Evolutionary conservation across 2,113 vertebrate species (phyloP).

Genomic region (Psephotus haematonotus): DNA sequence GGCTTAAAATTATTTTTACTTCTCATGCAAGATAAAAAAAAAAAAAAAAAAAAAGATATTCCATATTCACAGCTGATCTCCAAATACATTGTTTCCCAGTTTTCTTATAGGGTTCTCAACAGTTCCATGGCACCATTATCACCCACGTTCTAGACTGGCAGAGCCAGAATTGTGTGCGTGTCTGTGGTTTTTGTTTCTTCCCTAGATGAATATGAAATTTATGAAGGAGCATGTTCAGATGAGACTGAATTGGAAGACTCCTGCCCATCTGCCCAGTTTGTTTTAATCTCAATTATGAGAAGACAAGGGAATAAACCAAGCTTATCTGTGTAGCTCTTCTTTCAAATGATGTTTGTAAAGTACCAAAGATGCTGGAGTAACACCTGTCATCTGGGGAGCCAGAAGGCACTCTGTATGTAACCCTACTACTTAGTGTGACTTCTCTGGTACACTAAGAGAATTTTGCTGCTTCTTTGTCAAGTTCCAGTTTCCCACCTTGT

Average conservation of each 20-base stretch:
- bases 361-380: neutral
- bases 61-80: neutral
- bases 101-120: neutral
- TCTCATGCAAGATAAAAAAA: neutral
- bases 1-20: neutral
- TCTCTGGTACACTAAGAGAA: neutral
- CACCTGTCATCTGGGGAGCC: neutral
- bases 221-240: neutral
- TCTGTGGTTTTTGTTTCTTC: accelerated
- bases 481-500: neutral
- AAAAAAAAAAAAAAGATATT: too few relatives aligned
- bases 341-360: neutral
- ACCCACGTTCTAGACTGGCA: neutral
- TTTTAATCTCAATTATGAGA: neutral
- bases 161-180: neutral
- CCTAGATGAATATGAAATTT: neutral
- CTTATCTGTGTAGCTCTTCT: neutral
- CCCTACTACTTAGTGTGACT: neutral
- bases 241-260: neutral
- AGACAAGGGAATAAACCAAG: neutral
- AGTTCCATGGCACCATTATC: neutral
- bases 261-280: neutral
- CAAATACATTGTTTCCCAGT: neutral
- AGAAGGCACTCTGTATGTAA: neutral
- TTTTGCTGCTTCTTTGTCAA: neutral